Percentiles rank a stretch among this genome's conserved stretches.
Evolutionary conservation across 1,140 invertebrate genomes (phyloP).

Genomic region (Magallana angulata): DNA sequence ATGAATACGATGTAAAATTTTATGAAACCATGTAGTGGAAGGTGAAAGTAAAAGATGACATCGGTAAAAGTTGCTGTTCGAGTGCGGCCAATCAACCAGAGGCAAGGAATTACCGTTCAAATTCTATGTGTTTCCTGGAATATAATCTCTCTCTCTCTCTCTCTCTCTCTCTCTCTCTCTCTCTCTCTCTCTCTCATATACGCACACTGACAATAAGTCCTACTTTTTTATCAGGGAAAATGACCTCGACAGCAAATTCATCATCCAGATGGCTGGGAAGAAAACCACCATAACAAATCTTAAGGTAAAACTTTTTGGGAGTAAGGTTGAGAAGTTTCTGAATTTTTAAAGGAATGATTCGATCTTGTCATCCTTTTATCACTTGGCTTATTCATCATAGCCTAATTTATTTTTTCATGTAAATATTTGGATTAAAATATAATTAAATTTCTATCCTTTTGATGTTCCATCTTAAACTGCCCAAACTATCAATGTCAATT

Average conservation of each 20-base stretch:
- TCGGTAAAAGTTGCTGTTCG: constrained; percentile 77
- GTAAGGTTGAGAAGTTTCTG: too few species aligned
- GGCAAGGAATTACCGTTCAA: constrained; percentile 56
- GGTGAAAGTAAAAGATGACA: constrained; percentile 64
- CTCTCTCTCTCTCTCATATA: background rate
- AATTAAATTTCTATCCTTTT: too few species aligned
- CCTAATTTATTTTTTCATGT: too few species aligned
- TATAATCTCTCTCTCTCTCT: background rate
- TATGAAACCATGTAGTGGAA: background rate
- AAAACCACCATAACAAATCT: constrained; percentile 90
- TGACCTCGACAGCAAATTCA: constrained; percentile 89
- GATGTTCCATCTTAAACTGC: too few species aligned
- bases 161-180: background rate
- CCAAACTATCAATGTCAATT: too few species aligned
- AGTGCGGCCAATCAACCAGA: constrained; percentile 74
- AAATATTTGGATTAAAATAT: too few species aligned
- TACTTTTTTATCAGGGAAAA: constrained; percentile 85
- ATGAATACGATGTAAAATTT: background rate
- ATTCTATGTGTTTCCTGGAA: too few species aligned
- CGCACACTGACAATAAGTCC: background rate
- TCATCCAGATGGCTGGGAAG: constrained; percentile 92
- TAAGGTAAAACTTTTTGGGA: constrained; percentile 82
- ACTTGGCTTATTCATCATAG: too few species aligned
- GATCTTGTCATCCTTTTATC: too few species aligned
- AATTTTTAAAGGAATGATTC: too few species aligned